phyloP scores from a whole-genome alignment of 2,113 vertebrate species.

The Prionailurus bengalensis region DNA sequence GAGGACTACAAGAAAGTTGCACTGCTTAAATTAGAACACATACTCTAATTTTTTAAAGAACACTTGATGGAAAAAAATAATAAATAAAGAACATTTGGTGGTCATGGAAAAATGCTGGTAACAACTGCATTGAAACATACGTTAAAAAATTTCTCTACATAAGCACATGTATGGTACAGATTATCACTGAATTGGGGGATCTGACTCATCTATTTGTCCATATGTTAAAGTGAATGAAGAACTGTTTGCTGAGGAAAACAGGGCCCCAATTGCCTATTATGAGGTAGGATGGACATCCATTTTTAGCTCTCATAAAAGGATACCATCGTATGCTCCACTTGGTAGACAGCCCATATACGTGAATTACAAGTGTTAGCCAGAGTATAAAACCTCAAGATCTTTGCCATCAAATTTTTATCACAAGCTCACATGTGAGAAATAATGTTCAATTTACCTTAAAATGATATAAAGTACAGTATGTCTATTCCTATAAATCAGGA shows the following conservation, averaged over 20 bases:
- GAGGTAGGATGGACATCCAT: neutral
- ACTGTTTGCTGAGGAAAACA: conserved; percentile 38
- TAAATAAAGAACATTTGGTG: neutral
- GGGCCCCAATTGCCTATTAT: neutral
- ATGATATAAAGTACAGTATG: conserved; percentile 14
- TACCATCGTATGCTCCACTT: neutral
- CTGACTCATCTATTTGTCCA: neutral
- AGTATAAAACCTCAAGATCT: neutral
- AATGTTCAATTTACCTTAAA: conserved; percentile 26
- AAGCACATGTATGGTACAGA: neutral
- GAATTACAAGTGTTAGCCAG: neutral
- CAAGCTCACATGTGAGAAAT: neutral
- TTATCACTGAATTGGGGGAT: neutral
- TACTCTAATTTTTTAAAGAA: neutral
- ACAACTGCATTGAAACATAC: neutral
- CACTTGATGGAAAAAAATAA: neutral
- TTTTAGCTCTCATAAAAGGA: neutral
- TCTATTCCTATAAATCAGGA: neutral
- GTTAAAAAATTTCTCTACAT: neutral
- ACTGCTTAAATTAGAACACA: conserved; percentile 40
- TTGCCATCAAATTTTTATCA: neutral
- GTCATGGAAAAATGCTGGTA: neutral
- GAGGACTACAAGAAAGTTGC: neutral
- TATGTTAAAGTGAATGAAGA: neutral
- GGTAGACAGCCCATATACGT: neutral